Evolutionary conservation across 2,888 invertebrate species (phyloP), one percentile per base, ranked within the genome.

Genomic region (Leptogaster cylindrica): DNA sequence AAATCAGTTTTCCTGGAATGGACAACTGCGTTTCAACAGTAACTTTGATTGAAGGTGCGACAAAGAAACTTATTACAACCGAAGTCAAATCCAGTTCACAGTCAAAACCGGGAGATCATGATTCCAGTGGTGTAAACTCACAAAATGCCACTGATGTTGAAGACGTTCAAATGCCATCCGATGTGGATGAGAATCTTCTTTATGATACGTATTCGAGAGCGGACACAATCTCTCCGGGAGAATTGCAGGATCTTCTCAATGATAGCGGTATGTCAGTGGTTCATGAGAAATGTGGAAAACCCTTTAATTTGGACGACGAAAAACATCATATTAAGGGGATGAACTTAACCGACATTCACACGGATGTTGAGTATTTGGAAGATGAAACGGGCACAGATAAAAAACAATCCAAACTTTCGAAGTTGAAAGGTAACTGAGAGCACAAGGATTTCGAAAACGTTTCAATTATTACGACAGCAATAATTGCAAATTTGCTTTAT

Each of bases 311-410:
- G 2, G 81, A 83, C 33, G 76, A 80, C 8, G 85, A 84, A 73
- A 80, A 81, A 66, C 75, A 82, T 73, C 83, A 85, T 73, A 77
- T 85, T 7, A 86, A 85, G 76, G 83, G 83, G 50, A 78, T 82
- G 69, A 80, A 77, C 65, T 73, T 73, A 14, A 76, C 77, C 25
- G 84, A 84, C 64, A 77, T 77, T 23, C 76, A 81, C 55, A 85
- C 86, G 3, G 86, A 87, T 74, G 76, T 83, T 58, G 86, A 87
- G 75, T 85, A 85, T 73, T 75, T 84, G 55, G 83, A 82, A 50
- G 79, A 80, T 65, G 80, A 80, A 70, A 44, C 39, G 65, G 20
- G 14, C 14, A 23, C 46, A 48, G 48, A 64, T 46, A 61, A 61
- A 27, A 61, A 41, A 23, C 61, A 61, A 10, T 27, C 16, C n/a